These are phyloP conservation scores for Cephus cinctus DNA, from an alignment of 1,140 invertebrate species.

Conservation along the genomic window DNA sequence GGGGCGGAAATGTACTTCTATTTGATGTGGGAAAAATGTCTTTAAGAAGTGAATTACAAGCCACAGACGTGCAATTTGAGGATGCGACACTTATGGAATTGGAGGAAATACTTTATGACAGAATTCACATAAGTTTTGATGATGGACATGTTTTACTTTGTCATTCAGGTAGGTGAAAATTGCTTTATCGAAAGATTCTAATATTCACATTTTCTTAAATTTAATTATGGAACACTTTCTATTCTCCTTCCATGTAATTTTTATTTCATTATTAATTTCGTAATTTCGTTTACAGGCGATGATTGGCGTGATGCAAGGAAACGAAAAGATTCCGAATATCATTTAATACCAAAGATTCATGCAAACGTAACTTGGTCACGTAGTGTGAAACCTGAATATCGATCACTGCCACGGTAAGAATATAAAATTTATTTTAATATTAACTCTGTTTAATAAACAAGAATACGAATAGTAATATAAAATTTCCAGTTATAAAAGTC, in stretches of 20 bases:
- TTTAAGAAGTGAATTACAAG: conserved; percentile 75
- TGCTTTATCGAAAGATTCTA: conserved; percentile 57
- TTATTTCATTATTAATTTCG: conserved; percentile 23
- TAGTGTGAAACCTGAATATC: conserved; percentile 75
- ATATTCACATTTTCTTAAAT: conserved; percentile 24
- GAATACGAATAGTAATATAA: conserved; percentile 3
- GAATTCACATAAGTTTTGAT: conserved; percentile 70
- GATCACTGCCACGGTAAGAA: conserved; percentile 65
- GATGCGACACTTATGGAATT: conserved; percentile 81
- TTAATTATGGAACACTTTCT: background rate
- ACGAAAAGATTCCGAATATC: conserved; percentile 71
- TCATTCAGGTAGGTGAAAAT: conserved; percentile 32
- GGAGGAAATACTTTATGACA: conserved; percentile 78
- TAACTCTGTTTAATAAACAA: conserved; percentile 8
- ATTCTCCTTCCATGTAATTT: too few species aligned
- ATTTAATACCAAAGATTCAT: conserved; percentile 74
- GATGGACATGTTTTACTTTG: conserved; percentile 63
- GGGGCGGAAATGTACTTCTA: conserved; percentile 71
- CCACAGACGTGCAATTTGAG: conserved; percentile 65
- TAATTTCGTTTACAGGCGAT: conserved; percentile 66
- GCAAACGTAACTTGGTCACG: conserved; percentile 71
- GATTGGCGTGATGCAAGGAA: conserved; percentile 74
- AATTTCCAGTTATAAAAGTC: too few species aligned
- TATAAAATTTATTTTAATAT: too few species aligned
- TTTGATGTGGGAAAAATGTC: conserved; percentile 72